Base-by-base conservation (phyloP, 2,888 invertebrate genomes). In the Prionchulus punctatus region DNA sequence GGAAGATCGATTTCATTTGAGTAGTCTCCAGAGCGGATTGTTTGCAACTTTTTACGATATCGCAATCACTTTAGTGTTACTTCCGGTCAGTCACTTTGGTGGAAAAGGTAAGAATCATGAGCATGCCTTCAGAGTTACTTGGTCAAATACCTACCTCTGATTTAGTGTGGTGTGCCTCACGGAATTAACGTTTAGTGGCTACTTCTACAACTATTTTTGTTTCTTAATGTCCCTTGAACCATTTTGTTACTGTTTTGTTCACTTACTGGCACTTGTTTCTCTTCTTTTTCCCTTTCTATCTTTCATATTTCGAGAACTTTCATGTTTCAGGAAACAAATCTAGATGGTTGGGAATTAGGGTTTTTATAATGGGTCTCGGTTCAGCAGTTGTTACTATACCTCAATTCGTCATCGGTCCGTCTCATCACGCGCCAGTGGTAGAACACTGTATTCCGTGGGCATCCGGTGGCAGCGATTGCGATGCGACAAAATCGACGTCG, bases 21-120 rank as follows among this genome's bases (percentile, higher is more conserved):
- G 62, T 61, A 73, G 73, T 59, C 81, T 82, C 59, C 82, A 86
- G 73, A 82, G 84, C 0, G 86, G 87, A 0, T 76, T 86, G 52
- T 83, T 87, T 31, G 85, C 85, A 25, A 84, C 85, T 60, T 82
- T 80, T 53, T 87, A 86, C 69, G 87, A 87, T 73, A 81, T 87
- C 71, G 85, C 86, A 0, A 85, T 85, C 0, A 83, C 86, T 66
- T 71, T 82, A 0, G 82, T 83, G 64, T 76, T 86, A 52, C 81
- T 85, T 0, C 86, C 86, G 0, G 82, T 86, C 30, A 83, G 84
- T 2, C 86, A 85, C 71, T 79, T 85, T 52, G 86, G 86, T 0
- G 86, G 73, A 2, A 64, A 42, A 12, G 52, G 52, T 57, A 54
- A 55, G 21, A 72, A 72, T 0, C 73, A 74, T 59, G 70, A 73